Evolutionary conservation across 2,113 vertebrate genomes (phyloP).

Genomic region (Alligator sinensis): DNA sequence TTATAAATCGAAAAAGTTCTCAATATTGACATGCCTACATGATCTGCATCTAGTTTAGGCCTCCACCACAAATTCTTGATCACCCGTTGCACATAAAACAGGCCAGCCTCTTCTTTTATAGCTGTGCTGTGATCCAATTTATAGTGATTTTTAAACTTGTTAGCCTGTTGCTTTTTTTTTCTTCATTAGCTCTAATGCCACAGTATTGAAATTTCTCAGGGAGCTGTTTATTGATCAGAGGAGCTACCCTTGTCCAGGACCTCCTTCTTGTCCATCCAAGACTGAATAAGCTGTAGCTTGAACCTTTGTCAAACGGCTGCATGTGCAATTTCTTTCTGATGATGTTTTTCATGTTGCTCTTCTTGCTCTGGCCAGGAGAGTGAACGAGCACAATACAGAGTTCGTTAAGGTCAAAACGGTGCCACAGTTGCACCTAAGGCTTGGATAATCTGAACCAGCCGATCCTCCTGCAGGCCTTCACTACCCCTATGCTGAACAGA

Average conservation of each 20-base stretch:
- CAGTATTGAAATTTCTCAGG: not conserved
- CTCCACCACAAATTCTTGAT: not conserved
- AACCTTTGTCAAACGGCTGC: not conserved
- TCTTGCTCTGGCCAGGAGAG: too few species aligned
- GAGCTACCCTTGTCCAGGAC: not conserved
- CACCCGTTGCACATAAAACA: not conserved
- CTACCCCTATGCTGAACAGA: too few species aligned
- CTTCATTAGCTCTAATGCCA: not conserved
- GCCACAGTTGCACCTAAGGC: too few species aligned
- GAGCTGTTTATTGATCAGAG: not conserved
- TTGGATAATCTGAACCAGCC: too few species aligned
- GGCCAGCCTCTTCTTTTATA: not conserved
- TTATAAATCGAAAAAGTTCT: not conserved
- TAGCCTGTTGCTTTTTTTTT: not conserved
- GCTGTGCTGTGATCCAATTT: not conserved
- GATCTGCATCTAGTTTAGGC: not conserved
- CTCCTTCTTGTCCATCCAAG: not conserved
- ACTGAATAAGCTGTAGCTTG: not conserved
- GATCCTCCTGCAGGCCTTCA: too few species aligned
- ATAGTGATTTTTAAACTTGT: not conserved
- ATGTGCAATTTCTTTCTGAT: too few species aligned
- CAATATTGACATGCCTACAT: not conserved
- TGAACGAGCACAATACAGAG: too few species aligned
- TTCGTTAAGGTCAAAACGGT: too few species aligned
- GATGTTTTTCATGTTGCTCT: too few species aligned